These are phyloP conservation scores for Hedychridium roseum DNA, from an alignment of 2,888 invertebrate species.

Conservation along the genomic window DNA sequence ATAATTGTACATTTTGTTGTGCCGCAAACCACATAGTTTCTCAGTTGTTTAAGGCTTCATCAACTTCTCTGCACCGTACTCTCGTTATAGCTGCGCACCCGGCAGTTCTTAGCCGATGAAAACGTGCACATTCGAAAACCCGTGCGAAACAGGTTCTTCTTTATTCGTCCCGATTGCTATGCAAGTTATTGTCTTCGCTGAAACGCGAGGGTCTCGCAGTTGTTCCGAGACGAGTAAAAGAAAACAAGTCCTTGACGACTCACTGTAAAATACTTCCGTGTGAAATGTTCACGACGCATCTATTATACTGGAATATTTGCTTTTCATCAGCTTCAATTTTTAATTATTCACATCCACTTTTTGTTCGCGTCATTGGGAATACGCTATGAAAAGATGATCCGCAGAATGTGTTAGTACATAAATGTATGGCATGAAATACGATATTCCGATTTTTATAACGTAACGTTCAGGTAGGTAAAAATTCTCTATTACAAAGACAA, in stretches of 20 bases:
- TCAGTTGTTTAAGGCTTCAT: too few species aligned
- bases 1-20: too few species aligned
- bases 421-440: too few species aligned
- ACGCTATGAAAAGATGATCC: neutral
- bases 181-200: slow-evolving; percentile 45
- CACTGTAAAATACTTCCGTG: slow-evolving; percentile 13
- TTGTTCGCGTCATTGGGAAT: neutral
- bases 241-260: slow-evolving; percentile 28
- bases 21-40: too few species aligned
- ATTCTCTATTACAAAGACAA: too few species aligned
- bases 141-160: slow-evolving; percentile 44
- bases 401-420: too few species aligned
- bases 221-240: slow-evolving; percentile 26
- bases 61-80: too few species aligned
- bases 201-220: slow-evolving; percentile 31
- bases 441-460: neutral
- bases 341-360: neutral
- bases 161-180: slow-evolving; percentile 39
- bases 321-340: neutral
- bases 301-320: neutral
- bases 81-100: too few species aligned
- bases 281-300: slow-evolving; percentile 29
- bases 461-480: too few species aligned
- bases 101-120: too few species aligned
- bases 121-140: too few species aligned